Conservation (phyloP, 2,888 invertebrate species). For the Eulithis testata region DNA sequence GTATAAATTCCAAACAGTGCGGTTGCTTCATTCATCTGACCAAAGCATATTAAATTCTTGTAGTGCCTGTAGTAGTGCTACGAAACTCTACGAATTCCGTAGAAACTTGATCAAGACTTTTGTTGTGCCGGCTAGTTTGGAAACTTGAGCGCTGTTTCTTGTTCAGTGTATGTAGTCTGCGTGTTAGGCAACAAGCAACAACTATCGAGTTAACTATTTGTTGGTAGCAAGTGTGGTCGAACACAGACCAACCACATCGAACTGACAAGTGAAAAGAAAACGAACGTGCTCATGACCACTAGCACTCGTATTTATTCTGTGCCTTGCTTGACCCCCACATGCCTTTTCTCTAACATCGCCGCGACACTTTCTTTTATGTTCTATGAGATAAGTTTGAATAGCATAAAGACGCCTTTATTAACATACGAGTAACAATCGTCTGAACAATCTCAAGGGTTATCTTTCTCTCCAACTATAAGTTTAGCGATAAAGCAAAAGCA, state of each 20-base stretch:
- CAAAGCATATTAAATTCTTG: conserved; percentile 11
- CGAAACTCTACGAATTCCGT: conserved; percentile 57
- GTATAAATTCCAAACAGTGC: not conserved
- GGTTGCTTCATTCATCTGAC: conserved; percentile 9
- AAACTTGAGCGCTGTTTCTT: conserved; percentile 40
- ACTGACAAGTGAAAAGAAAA: conserved; percentile 63
- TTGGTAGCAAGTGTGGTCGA: conserved; percentile 34
- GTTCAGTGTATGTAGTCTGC: conserved; percentile 34
- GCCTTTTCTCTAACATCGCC: conserved; percentile 53
- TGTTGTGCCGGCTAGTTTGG: conserved; percentile 39
- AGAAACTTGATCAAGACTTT: conserved; percentile 45
- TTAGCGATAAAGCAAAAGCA: not conserved
- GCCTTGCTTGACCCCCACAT: conserved; percentile 52
- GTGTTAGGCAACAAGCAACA: conserved; percentile 39
- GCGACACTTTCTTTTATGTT: conserved; percentile 44
- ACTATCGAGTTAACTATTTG: conserved; percentile 41
- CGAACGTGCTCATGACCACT: conserved; percentile 52
- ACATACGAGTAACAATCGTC: not conserved
- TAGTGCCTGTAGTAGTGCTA: conserved; percentile 49
- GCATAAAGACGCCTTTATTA: not conserved
- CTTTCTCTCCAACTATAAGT: not conserved
- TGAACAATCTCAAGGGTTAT: not conserved
- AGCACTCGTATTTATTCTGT: conserved; percentile 22
- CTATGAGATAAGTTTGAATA: conserved; percentile 12
- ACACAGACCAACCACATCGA: conserved; percentile 41